A percentile compares a stretch with the other conserved stretches of the same genome.
phyloP scores from a whole-genome alignment of 2,888 invertebrate genomes.

The Leptopilina myrica region DNA sequence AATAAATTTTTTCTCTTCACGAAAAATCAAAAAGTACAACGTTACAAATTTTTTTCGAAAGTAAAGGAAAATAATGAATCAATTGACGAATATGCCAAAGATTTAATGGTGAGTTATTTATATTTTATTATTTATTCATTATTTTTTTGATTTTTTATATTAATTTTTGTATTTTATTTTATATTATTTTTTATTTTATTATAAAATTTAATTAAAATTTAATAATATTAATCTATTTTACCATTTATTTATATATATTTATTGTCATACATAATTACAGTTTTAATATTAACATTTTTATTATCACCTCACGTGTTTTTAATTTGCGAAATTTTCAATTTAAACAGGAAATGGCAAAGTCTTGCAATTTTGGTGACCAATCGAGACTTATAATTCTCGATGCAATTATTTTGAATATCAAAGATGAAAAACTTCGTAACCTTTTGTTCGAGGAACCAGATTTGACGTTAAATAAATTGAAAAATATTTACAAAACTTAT shows the following conservation, averaged over 20 bases:
- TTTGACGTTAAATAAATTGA: slow-evolving; percentile 37
- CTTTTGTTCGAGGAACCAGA: slow-evolving; percentile 17
- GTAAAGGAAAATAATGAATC: slow-evolving; percentile 30
- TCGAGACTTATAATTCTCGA: slow-evolving; percentile 48
- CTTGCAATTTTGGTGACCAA: slow-evolving; percentile 51
- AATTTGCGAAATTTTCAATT: neutral
- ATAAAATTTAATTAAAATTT: too few species aligned
- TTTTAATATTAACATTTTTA: neutral
- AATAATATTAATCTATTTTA: too few species aligned
- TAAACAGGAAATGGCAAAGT: slow-evolving; percentile 45
- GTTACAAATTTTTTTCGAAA: slow-evolving; percentile 48
- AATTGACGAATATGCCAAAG: slow-evolving; percentile 36
- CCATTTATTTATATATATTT: neutral
- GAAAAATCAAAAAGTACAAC: slow-evolving; percentile 47
- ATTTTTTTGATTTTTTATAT: neutral
- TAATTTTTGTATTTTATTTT: too few species aligned
- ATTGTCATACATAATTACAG: too few species aligned
- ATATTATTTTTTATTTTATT: too few species aligned
- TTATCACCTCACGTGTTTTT: neutral
- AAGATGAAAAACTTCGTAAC: slow-evolving; percentile 46
- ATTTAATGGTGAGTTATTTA: slow-evolving; percentile 36
- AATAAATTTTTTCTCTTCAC: slow-evolving; percentile 51
- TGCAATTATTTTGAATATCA: slow-evolving; percentile 48
- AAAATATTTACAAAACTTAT: slow-evolving; percentile 44
- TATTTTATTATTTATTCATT: neutral